phyloP scores from a whole-genome alignment of 2,888 invertebrate species.

The Hoplodrina blanda region DNA sequence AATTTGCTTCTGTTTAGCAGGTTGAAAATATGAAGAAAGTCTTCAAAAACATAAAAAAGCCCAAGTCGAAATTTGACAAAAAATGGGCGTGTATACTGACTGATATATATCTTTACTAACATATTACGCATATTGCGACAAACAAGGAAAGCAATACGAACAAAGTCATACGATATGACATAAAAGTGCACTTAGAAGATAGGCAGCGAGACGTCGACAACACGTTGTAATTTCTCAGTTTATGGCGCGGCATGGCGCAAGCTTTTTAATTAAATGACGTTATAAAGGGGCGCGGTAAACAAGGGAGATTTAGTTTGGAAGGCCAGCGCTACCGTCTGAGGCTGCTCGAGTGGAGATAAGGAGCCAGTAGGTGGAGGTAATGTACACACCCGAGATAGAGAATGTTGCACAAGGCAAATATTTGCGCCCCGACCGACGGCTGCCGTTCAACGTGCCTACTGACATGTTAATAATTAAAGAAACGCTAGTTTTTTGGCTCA shows the following conservation, averaged over 20 bases:
- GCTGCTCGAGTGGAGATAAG: conserved; percentile 82
- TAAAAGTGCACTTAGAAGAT: conserved; percentile 37
- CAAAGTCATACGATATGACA: conserved; percentile 27
- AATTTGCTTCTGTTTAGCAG: neutral
- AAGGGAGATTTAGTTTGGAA: conserved; percentile 77
- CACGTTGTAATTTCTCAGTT: conserved; percentile 47
- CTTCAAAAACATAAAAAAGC: conserved; percentile 7
- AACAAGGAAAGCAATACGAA: conserved; percentile 19
- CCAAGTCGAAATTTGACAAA: neutral
- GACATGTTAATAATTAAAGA: conserved; percentile 61
- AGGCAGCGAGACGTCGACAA: conserved; percentile 17
- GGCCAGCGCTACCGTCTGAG: conserved; percentile 70
- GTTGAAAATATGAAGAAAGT: conserved; percentile 5
- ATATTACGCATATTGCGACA: conserved; percentile 21
- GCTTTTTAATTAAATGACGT: conserved; percentile 82
- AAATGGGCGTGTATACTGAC: conserved; percentile 1
- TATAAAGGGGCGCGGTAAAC: conserved; percentile 78
- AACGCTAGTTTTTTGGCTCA: conserved; percentile 38
- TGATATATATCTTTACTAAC: conserved; percentile 32
- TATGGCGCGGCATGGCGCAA: conserved; percentile 57
- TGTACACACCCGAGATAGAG: conserved; percentile 81
- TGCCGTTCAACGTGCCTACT: conserved; percentile 61
- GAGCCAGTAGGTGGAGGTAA: conserved; percentile 76
- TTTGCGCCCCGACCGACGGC: conserved; percentile 70
- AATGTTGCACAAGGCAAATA: conserved; percentile 82